Conservation (phyloP, 2,797 vertebrate species). For the Anguilla megastoma region DNA sequence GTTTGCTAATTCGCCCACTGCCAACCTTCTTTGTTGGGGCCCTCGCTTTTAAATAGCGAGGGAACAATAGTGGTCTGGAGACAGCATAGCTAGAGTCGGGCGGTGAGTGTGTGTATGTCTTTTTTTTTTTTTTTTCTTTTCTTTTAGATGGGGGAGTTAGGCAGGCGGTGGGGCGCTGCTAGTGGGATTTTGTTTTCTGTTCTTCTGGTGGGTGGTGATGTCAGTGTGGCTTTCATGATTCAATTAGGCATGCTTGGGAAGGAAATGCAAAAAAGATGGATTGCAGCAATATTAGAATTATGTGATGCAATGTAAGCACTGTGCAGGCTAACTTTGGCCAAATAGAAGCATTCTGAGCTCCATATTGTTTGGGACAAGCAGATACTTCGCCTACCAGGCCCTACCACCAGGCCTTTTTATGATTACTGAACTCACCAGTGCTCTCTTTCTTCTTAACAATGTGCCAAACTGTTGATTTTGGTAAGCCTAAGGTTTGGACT, state of each 20-base stretch:
- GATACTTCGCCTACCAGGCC: no score
- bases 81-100: slow-evolving; percentile 45
- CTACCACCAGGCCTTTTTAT: no score
- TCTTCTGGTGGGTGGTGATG: not conserved
- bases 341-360: no score
- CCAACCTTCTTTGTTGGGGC: slow-evolving; percentile 42
- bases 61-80: slow-evolving; percentile 56
- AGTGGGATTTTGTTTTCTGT: not conserved
- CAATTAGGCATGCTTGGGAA: not conserved
- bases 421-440: no score
- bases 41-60: slow-evolving; percentile 38
- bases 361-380: no score
- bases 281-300: not conserved
- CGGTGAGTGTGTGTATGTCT: not conserved
- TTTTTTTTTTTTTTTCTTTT: not conserved
- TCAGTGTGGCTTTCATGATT: slow-evolving; percentile 10
- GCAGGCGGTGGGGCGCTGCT: not conserved
- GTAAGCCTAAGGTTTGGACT: no score
- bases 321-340: not conserved
- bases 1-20: slow-evolving; percentile 4
- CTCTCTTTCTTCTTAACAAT: no score
- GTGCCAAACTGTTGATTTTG: no score
- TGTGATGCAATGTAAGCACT: not conserved
- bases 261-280: not conserved
- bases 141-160: not conserved